A percentile compares a stretch with the other conserved stretches of the same genome.
These are phyloP conservation scores for Pseudomyrmex flavicornis DNA, from an alignment of 1,140 invertebrate species.

Conservation along the genomic window DNA sequence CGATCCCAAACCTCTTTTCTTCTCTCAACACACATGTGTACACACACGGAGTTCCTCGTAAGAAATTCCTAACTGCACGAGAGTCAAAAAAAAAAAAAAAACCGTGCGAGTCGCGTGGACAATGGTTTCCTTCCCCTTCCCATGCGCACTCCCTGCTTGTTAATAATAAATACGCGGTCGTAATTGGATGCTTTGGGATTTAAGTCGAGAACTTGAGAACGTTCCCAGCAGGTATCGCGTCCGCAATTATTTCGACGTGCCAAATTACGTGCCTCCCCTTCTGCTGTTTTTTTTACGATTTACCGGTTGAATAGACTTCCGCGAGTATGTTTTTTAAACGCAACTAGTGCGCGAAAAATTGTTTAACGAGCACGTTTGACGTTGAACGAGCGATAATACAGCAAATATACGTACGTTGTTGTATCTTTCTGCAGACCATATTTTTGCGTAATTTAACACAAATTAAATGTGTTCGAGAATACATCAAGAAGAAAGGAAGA, in stretches of 20 bases:
- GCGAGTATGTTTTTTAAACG: not conserved
- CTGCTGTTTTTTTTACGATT: not conserved
- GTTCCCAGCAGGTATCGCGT: not conserved
- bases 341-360: not conserved
- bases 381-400: too few relatives aligned
- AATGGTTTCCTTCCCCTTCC: not conserved
- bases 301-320: not conserved
- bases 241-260: slow-evolving; percentile 30
- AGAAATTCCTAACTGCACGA: slow-evolving; percentile 4
- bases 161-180: slow-evolving; percentile 32
- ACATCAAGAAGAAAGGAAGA: not conserved
- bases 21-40: not conserved
- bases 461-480: not conserved
- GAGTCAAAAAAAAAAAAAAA: slow-evolving; percentile 30
- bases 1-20: slow-evolving; percentile 17
- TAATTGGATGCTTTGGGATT: slow-evolving; percentile 49
- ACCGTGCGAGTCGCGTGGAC: slow-evolving; percentile 13
- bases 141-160: not conserved
- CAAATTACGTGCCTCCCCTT: slow-evolving; percentile 9
- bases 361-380: not conserved
- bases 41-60: not conserved
- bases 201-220: slow-evolving; percentile 26
- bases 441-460: not conserved
- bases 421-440: not conserved
- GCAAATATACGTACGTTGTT: not conserved